Conservation (phyloP, 2,797 vertebrate species). For the Megaceryle alcyon region DNA sequence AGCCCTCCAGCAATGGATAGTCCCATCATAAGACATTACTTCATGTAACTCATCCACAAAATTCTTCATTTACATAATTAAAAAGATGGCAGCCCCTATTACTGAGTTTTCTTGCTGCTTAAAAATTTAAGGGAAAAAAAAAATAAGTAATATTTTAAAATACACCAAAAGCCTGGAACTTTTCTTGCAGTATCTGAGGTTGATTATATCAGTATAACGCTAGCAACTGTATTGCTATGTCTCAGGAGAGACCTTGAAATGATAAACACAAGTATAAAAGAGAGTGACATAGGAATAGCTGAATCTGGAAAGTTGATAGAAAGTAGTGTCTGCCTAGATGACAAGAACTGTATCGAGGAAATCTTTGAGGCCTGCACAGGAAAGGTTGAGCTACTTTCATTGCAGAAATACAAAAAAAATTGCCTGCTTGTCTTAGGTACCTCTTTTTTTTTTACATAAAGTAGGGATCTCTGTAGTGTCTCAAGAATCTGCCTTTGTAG, state of each 20-base stretch:
- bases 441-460: not conserved
- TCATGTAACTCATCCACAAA: not conserved
- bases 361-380: not conserved
- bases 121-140: not conserved
- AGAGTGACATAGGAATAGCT: not conserved
- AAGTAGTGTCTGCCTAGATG: not conserved
- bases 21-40: not conserved
- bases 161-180: not conserved
- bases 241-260: not conserved
- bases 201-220: not conserved
- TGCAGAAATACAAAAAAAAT: not conserved
- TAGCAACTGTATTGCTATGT: not conserved
- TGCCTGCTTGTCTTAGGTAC: not conserved
- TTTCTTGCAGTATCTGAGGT: not conserved
- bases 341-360: not conserved
- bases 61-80: not conserved
- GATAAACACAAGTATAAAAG: not conserved
- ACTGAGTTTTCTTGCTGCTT: not conserved
- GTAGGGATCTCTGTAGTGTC: not conserved
- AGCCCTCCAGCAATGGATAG: not conserved
- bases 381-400: not conserved
- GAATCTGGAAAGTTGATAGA: not conserved
- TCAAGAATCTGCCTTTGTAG: not conserved
- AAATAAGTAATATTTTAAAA: not conserved
- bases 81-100: not conserved